Evolutionary conservation across 2,113 vertebrate genomes (phyloP), one percentile per base, ranked within the genome.

Genomic region (Corythoichthys intestinalis): DNA sequence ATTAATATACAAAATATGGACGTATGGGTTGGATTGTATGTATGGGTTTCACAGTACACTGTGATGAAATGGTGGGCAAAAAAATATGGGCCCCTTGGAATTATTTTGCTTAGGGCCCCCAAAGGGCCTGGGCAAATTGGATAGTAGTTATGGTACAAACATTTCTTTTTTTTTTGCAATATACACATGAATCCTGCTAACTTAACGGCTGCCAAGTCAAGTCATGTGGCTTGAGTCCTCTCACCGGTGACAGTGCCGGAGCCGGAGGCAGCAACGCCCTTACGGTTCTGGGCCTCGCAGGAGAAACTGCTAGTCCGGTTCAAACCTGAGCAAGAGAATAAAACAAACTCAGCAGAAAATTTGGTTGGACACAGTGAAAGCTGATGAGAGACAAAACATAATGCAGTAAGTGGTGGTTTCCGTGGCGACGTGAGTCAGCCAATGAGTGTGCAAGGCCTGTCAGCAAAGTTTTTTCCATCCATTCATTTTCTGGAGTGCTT

Each of bases 221-320:
- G 9, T 56, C 53, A 56, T 11, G 53, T n/a, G 46, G 69, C 28
- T 34, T 3, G 20, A 4, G 20, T 0, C 73, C 87, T 56, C 46
- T 37, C 65, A 96, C 95, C 94, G 56, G 85, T 96, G 81, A 96
- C 82, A 20, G 86, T 88, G 3, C 94, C 95, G 0, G 94, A 93
- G 15, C 86, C 92, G 0, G 94, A 96, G 1, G 94, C 94, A 70
- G 94, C 91, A 63, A 95, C 93, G 0, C 94, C 95, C 71, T 96
- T 96, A 46, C 74, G 76, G 17, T 96, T 96, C 38, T 94, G 91
- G 39, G 94, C 94, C 75, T 96, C 95, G 8, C 95, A 96, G 11
- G 94, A 95, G 78, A 95, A 95, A 6, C 91, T 91, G 35, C 94
- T 92, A 4, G 92, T 94, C 73, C 87, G 88, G 87, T 94, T 95